These are phyloP conservation scores for Hydrozoanthus tunicans DNA, from an alignment of 64 coral and sea anemone species.

Conservation along the genomic window DNA sequence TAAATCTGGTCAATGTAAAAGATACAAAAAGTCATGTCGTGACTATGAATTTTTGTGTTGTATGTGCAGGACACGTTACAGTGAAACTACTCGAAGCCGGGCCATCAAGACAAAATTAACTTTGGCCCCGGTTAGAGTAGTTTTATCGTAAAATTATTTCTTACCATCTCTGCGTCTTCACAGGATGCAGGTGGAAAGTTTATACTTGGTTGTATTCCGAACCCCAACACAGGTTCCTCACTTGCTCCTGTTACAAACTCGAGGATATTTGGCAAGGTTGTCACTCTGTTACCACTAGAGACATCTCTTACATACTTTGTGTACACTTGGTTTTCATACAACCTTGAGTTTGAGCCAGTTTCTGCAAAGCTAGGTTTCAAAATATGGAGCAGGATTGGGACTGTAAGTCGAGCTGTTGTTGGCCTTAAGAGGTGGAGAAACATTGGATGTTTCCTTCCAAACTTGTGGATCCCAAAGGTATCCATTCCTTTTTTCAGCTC, in stretches of 20 bases:
- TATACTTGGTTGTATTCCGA: background rate
- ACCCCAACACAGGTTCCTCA: conserved; percentile 43
- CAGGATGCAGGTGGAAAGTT: background rate
- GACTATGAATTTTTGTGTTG: conserved; percentile 34
- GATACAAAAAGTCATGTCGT: conserved; percentile 33
- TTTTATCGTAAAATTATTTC: conserved; percentile 34
- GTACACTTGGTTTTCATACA: conserved; percentile 37
- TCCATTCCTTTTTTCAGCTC: conserved; percentile 28
- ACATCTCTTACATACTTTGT: conserved; percentile 48
- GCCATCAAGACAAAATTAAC: conserved; percentile 31
- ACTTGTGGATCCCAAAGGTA: conserved; percentile 7
- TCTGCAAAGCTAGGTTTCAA: conserved; percentile 27
- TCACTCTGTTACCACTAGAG: conserved; percentile 40
- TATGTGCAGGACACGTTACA: conserved; percentile 35
- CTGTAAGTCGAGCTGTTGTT: conserved; percentile 5
- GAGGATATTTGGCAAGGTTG: conserved; percentile 49
- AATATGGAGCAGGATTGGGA: conserved; percentile 30
- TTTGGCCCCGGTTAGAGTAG: conserved; percentile 29
- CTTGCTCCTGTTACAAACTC: conserved; percentile 65
- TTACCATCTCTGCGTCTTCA: conserved; percentile 9
- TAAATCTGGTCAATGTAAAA: conserved; percentile 38
- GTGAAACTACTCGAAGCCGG: conserved; percentile 24
- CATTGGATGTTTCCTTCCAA: conserved; percentile 25
- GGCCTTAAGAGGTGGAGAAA: conserved; percentile 22
- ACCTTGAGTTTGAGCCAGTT: conserved; percentile 7